Evolutionary conservation across 2,797 vertebrate genomes (phyloP), one percentile per base, ranked within the genome.

Genomic region (Syndactyla subalaris): DNA sequence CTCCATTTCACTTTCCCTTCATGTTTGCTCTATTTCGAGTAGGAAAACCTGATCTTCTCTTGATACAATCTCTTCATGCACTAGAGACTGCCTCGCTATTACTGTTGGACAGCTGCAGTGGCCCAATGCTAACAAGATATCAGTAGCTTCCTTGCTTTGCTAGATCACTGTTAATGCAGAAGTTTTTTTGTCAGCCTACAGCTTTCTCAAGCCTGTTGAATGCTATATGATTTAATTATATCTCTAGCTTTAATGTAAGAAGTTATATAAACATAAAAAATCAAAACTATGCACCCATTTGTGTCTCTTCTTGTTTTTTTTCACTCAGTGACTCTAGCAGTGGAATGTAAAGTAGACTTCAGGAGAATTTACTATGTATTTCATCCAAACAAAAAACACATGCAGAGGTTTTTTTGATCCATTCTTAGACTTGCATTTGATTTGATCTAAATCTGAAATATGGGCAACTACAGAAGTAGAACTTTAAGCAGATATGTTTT

Each of bases 351-450:
- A 20, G 20, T 38, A 79, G 20, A 68, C 9, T 86, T 88, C 21
- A 34, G 65, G n/a, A 85, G 49, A 86, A 87, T 79, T 92, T 82
- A 58, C 63, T 88, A 34, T 38, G 49, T 79, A 61, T 91, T 95
- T 83, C 14, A 76, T 68, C 21, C 38, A 87, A 92, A 92, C 48
- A 93, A 89, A 93, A 83, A 79, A 11, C 59, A 89, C 15, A 68
- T 87, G 81, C 48, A 78, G 32, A 67, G 14, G 3, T 58, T 94
- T 93, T 36, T 82, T 59, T 15, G 45, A 19, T 29, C 54, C 19
- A 46, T 74, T 91, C 68, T 87, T 59, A 87, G 26, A 55, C 23
- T 66, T 76, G 15, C 17, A 3, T 88, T 87, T 88, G 55, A 81
- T 93, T 90, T 78, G 11, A 66, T 74, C 49, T 73, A 49, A 91